phyloP scores from a whole-genome alignment of 1,140 invertebrate species.

The Propsilocerus akamusi region DNA sequence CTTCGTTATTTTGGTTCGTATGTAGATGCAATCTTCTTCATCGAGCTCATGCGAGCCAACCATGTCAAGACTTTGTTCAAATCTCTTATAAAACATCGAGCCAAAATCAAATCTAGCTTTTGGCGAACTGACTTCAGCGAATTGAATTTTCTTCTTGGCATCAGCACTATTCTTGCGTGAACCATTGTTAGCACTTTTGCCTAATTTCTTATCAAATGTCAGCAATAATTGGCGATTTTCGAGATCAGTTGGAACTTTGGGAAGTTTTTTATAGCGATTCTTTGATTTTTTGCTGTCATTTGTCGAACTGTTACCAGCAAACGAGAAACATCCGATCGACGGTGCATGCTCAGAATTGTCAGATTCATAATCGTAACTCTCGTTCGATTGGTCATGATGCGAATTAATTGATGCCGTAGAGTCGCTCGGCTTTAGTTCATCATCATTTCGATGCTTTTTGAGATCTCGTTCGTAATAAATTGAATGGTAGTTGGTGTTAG shows the following conservation, averaged over 20 bases:
- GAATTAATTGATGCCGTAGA: not conserved
- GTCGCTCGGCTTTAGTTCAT: not conserved
- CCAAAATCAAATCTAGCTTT: not conserved
- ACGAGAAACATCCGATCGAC: not conserved
- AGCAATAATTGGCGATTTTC: not conserved
- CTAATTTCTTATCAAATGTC: not conserved
- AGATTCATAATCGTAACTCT: not conserved
- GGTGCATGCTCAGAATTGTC: not conserved
- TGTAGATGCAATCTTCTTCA: not conserved
- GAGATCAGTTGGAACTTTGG: not conserved
- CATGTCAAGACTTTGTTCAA: not conserved
- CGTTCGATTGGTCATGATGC: not conserved
- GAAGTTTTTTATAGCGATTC: not conserved
- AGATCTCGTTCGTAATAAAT: conserved; percentile 5
- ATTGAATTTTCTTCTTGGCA: conserved; percentile 2
- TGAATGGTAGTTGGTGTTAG: conserved; percentile 2
- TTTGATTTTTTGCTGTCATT: not conserved
- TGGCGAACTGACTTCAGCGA: not conserved
- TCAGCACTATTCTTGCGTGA: not conserved
- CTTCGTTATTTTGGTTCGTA: not conserved
- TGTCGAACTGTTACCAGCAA: not conserved
- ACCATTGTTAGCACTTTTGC: not conserved
- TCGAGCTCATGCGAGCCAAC: not conserved
- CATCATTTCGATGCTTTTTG: not conserved
- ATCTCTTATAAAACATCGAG: not conserved